Base-by-base conservation (phyloP, 1,140 invertebrate genomes). In the Mamestra configurata region DNA sequence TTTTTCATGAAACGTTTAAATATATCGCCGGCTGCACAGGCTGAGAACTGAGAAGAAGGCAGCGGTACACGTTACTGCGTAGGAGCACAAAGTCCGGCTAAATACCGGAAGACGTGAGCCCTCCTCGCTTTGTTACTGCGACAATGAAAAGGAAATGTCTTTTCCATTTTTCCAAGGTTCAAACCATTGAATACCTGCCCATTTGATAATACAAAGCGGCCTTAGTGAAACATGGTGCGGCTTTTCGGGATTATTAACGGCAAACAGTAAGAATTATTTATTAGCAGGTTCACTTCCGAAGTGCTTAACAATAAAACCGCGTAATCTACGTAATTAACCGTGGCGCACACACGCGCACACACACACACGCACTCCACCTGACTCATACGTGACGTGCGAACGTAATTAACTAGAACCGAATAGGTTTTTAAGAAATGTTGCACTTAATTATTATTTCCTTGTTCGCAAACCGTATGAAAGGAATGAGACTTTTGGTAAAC, bases 111-210 rank as follows among this genome's bases (percentile, higher is more conserved):
- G 83, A 84, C 82, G 84, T 72, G 81, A 84, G 86, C 83, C 77
- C 83, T 83, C 86, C 83, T 87, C 82, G 84, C 87, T 84, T 88
- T 88, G 85, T 89, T 87, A 84, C 82, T 83, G 84, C 81, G 84
- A 90, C 87, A 90, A 86, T 91, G 84, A 88, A 86, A 86, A 82
- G 89, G 85, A 89, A 90, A 89, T 88, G 84, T 87, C 84, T 86
- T 86, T 88, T 91, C 88, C 86, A 84, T 84, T 89, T 86, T 80
- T 76, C 71, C 79, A 76, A 80, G 73, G 73, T 49, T 66, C 59
- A 66, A 53, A 53, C 61, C 61, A 78, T 78, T 70, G 49, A 78
- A 71, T 70, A 78, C 59, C 64, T 57, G 66, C 64, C 66, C 59
- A 71, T 70, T 78, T 78, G 77, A 71, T 70, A 78, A 71, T 59